These are phyloP conservation scores for Rhombomys opimus DNA, from an alignment of 2,113 vertebrate species.

Conservation along the genomic window DNA sequence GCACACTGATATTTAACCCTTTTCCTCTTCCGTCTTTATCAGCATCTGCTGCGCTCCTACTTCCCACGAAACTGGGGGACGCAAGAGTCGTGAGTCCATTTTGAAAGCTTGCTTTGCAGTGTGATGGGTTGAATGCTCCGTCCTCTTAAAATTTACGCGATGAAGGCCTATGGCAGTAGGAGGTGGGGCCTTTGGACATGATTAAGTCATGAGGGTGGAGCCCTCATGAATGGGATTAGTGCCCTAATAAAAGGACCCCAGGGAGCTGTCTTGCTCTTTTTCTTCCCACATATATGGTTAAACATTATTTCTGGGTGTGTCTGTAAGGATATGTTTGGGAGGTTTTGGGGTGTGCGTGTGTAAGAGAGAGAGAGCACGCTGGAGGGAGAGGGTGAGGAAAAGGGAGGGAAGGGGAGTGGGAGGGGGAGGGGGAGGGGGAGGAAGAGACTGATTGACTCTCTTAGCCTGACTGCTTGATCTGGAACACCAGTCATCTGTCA, in stretches of 20 bases:
- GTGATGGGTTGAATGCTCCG: neutral
- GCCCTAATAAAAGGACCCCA: neutral
- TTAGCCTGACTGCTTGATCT: neutral
- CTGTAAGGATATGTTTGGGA: neutral
- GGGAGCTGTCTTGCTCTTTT: neutral
- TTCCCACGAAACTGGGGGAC: neutral
- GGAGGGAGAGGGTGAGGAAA: no score
- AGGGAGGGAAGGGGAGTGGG: neutral
- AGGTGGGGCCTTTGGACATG: neutral
- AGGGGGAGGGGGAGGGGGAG: neutral
- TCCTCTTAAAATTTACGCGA: neutral
- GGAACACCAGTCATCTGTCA: neutral
- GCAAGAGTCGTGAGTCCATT: neutral
- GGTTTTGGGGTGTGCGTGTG: neutral
- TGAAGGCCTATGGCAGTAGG: neutral
- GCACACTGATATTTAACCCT: neutral
- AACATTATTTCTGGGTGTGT: neutral
- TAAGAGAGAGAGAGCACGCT: neutral
- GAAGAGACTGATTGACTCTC: neutral
- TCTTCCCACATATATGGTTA: neutral
- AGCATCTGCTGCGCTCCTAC: accelerated
- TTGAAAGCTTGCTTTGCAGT: neutral
- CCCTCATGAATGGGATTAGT: neutral
- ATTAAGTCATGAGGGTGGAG: neutral
- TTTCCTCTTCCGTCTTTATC: accelerated